A percentile compares a stretch with the other conserved stretches of the same genome.
Evolutionary conservation across 1,140 invertebrate species (phyloP).

Genomic region (Formica selysi): DNA sequence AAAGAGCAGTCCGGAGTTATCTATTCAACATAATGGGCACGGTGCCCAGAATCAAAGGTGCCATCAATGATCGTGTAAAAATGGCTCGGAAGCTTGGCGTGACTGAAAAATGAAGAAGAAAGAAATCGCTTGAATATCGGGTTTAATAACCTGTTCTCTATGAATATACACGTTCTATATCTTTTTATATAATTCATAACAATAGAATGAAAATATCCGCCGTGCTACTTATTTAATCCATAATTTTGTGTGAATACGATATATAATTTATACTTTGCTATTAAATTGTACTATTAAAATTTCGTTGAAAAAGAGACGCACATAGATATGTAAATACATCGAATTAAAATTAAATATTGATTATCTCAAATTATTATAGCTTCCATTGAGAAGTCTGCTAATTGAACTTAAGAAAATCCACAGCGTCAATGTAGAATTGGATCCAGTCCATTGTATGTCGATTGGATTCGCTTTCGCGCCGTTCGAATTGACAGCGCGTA

Average conservation of each 20-base stretch:
- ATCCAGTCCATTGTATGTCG: conserved; percentile 40
- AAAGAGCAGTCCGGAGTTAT: conserved; percentile 7
- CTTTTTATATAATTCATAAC: conserved; percentile 10
- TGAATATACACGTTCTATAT: conserved; percentile 3
- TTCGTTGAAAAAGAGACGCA: background rate
- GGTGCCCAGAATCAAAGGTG: conserved; percentile 44
- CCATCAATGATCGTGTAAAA: conserved; percentile 48
- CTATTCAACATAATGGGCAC: conserved; percentile 57
- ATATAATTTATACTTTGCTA: background rate
- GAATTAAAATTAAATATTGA: background rate
- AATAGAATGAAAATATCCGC: conserved; percentile 29
- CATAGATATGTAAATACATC: background rate
- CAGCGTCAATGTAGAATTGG: conserved; percentile 11
- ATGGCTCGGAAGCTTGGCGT: conserved; percentile 24
- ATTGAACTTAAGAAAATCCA: conserved; percentile 36
- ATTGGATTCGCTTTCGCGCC: conserved; percentile 42
- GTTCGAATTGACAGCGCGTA: conserved; percentile 29
- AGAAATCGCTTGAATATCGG: background rate
- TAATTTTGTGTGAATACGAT: background rate
- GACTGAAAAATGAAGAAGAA: background rate
- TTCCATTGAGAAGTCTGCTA: conserved; percentile 32
- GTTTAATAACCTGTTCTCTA: conserved; percentile 41
- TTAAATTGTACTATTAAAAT: background rate
- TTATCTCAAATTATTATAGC: conserved; percentile 28
- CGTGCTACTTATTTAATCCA: background rate